phyloP scores from a whole-genome alignment of 2,797 vertebrate species.

The Eulemur albifrons region DNA sequence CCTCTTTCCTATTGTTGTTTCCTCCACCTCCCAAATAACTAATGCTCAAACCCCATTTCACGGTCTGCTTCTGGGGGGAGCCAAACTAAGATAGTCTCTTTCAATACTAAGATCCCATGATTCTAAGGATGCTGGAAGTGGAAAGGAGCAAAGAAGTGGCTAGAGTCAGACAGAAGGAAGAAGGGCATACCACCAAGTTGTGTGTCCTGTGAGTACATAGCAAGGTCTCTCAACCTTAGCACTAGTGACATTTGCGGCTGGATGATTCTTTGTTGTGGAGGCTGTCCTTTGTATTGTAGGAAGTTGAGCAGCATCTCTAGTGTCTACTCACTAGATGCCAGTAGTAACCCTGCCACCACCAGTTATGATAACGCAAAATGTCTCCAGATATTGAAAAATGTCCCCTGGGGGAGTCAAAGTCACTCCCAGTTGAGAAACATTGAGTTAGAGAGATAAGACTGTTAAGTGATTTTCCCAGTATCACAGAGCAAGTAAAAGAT shows the following conservation, averaged over 20 bases:
- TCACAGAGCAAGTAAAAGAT: constrained; percentile 11
- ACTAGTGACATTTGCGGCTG: not conserved
- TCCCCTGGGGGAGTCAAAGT: not conserved
- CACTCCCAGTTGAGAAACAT: not conserved
- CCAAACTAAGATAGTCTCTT: not conserved
- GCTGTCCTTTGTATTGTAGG: not conserved
- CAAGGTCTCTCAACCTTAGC: not conserved
- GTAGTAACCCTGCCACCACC: not conserved
- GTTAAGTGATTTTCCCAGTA: not conserved
- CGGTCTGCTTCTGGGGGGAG: not conserved
- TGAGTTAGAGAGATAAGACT: not conserved
- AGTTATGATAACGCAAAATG: not conserved
- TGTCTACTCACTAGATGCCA: not conserved
- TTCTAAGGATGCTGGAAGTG: not conserved
- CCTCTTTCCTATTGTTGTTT: not conserved
- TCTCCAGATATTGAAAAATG: not conserved
- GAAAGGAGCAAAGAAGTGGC: not conserved
- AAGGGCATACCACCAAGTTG: too few species aligned
- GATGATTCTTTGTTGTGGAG: not conserved
- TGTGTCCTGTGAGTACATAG: not conserved
- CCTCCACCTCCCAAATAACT: not conserved
- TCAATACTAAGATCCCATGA: not conserved
- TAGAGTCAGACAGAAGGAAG: constrained; percentile 1
- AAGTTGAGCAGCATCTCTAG: not conserved
- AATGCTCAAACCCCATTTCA: not conserved